Evolutionary conservation across 2,888 invertebrate species (phyloP).

Genomic region (Volucella bombylans): DNA sequence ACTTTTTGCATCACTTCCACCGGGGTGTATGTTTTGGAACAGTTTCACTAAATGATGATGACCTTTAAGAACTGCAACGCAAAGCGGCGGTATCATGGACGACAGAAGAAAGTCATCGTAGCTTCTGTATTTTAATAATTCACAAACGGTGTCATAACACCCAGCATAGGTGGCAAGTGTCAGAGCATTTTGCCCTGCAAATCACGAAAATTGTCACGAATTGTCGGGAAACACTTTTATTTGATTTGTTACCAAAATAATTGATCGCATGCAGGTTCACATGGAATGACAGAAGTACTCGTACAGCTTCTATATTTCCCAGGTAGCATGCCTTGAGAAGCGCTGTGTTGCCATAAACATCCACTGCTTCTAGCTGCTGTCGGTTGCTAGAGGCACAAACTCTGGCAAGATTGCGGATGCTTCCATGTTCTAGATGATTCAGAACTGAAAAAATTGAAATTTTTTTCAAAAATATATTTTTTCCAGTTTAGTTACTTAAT

Average conservation of each 20-base stretch:
- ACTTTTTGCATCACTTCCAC: conserved; percentile 73
- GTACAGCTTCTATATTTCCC: conserved; percentile 77
- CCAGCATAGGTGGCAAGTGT: conserved; percentile 80
- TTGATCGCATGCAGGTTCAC: conserved; percentile 79
- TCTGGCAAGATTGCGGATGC: conserved; percentile 76
- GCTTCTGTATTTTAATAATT: conserved; percentile 77
- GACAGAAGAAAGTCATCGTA: conserved; percentile 80
- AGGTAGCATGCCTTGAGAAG: conserved; percentile 80
- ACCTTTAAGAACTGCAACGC: conserved; percentile 78
- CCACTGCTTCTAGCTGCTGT: conserved; percentile 78
- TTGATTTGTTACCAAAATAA: conserved; percentile 77
- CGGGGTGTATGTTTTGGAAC: conserved; percentile 76
- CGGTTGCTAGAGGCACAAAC: conserved; percentile 75
- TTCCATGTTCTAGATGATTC: conserved; percentile 76
- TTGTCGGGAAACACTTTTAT: background rate
- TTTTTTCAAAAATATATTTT: too few relatives aligned
- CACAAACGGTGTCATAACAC: conserved; percentile 75
- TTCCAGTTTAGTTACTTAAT: too few relatives aligned
- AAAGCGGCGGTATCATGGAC: conserved; percentile 80
- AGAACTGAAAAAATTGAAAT: conserved; percentile 74
- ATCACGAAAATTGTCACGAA: conserved; percentile 8
- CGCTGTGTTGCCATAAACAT: conserved; percentile 80
- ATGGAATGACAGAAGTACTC: conserved; percentile 76
- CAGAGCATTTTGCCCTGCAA: conserved; percentile 80
- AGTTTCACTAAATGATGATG: conserved; percentile 77